Conservation (phyloP, 2,113 vertebrate genomes). For the Albula goreensis region DNA sequence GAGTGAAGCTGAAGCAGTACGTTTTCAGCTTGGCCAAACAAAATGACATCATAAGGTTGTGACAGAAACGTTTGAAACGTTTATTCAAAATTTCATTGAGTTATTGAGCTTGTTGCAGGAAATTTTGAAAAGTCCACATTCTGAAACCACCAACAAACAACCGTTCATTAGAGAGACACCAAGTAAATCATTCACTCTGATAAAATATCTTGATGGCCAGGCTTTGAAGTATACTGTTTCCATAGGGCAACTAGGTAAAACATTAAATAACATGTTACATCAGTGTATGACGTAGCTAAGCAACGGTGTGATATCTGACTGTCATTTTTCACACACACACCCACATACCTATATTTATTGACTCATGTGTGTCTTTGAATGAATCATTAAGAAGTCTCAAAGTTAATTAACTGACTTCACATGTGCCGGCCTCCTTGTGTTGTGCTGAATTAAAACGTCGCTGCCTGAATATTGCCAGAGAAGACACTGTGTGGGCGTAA, state of each 20-base stretch:
- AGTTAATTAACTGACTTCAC: neutral
- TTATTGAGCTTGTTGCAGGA: neutral
- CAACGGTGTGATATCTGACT: neutral
- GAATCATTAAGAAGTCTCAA: neutral
- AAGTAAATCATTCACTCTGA: neutral
- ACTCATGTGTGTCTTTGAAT: neutral
- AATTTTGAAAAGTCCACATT: slow-evolving; percentile 39
- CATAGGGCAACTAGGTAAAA: neutral
- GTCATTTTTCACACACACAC: neutral
- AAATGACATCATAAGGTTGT: neutral
- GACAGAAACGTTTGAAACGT: neutral
- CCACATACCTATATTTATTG: neutral
- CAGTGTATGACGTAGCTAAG: neutral
- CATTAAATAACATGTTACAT: neutral
- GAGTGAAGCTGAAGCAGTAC: neutral
- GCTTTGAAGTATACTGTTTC: neutral
- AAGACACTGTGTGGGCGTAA: slow-evolving; percentile 21
- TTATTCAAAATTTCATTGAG: neutral
- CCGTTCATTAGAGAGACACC: neutral
- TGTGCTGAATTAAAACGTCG: neutral
- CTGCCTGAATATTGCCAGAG: neutral
- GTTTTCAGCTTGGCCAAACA: neutral
- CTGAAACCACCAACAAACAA: neutral
- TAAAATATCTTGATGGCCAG: neutral
- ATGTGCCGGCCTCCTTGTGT: neutral